phyloP scores from a whole-genome alignment of 2,113 vertebrate genomes.

The Spizaetus ornatus region DNA sequence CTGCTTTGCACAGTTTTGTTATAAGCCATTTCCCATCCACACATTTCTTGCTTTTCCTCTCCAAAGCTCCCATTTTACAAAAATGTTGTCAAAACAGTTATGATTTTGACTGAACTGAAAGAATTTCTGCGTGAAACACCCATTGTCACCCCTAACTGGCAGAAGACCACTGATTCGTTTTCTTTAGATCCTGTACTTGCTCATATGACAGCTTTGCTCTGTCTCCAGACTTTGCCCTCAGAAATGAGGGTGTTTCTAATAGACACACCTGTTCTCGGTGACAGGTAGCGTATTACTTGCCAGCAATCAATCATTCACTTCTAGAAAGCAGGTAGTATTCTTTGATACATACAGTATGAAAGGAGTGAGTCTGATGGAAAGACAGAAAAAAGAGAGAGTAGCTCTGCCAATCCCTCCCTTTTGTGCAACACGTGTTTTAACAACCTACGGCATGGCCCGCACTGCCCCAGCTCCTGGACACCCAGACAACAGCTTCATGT shows the following conservation, averaged over 20 bases:
- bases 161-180: not conserved
- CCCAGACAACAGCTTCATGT: not conserved
- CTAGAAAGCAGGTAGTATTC: not conserved
- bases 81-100: not conserved
- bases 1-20: not conserved
- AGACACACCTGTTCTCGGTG: not conserved
- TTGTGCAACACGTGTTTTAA: rapidly evolving
- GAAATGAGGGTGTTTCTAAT: not conserved
- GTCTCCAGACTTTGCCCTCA: not conserved
- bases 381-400: not conserved
- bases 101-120: not conserved
- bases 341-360: rapidly evolving
- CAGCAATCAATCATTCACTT: rapidly evolving
- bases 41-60: not conserved
- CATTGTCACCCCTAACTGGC: not conserved
- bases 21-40: not conserved
- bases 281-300: not conserved
- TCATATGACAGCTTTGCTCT: not conserved
- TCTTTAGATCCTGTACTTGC: not conserved
- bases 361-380: not conserved
- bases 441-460: not conserved
- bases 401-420: not conserved
- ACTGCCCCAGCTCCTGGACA: not conserved
- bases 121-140: not conserved
- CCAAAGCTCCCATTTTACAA: not conserved